phyloP scores from a whole-genome alignment of 2,888 invertebrate species.

The Ichneumon xanthorius region DNA sequence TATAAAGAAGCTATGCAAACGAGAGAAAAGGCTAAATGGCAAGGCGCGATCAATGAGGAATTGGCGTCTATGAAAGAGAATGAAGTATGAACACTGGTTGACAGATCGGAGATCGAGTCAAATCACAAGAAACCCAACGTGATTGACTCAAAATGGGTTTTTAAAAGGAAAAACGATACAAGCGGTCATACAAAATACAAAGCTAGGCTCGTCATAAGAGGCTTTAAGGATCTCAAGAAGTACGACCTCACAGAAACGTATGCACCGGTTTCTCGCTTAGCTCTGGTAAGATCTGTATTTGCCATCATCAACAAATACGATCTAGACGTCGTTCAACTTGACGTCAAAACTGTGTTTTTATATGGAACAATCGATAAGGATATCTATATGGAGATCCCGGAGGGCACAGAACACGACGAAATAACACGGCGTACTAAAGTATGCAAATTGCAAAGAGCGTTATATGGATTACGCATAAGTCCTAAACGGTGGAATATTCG shows the following conservation, averaged over 20 bases:
- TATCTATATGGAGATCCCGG: conserved; percentile 60
- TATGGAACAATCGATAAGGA: conserved; percentile 51
- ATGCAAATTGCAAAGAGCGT: conserved; percentile 55
- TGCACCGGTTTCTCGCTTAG: conserved; percentile 61
- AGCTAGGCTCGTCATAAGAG: conserved; percentile 59
- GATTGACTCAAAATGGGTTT: conserved; percentile 65
- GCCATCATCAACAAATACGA: conserved; percentile 57
- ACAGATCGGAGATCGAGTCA: conserved; percentile 35
- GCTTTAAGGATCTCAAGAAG: conserved; percentile 58
- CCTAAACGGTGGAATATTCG: conserved; percentile 61
- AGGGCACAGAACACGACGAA: conserved; percentile 37
- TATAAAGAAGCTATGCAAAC: conserved; percentile 59
- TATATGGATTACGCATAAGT: conserved; percentile 62
- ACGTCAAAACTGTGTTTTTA: conserved; percentile 61
- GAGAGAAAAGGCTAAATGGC: conserved; percentile 37
- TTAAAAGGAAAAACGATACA: conserved; percentile 55
- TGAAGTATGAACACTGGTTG: conserved; percentile 60
- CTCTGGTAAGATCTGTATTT: conserved; percentile 50
- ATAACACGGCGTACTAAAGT: conserved; percentile 41
- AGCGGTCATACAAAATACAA: conserved; percentile 44
- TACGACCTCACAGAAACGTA: conserved; percentile 65
- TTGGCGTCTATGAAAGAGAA: conserved; percentile 60
- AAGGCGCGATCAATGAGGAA: conserved; percentile 60
- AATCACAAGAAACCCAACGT: conserved; percentile 51
- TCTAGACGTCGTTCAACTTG: conserved; percentile 42